A percentile compares a stretch with the other conserved stretches of the same genome.
Conservation (phyloP, 2,888 invertebrate genomes). For the Venusia cambrica region DNA sequence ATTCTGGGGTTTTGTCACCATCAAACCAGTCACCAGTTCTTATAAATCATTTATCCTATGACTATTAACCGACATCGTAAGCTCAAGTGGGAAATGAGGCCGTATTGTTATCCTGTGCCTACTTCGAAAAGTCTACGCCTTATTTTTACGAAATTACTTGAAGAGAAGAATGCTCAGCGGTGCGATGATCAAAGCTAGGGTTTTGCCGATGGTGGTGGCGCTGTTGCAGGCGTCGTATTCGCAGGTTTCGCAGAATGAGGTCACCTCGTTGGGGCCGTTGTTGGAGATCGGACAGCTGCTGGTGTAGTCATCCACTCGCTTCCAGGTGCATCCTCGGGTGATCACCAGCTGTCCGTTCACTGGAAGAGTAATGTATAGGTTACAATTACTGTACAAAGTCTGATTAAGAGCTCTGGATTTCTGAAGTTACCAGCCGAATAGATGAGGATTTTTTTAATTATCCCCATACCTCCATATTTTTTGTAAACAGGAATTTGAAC, state of each 20-base stretch:
- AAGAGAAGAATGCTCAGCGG: conserved; percentile 63
- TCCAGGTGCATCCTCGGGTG: conserved; percentile 82
- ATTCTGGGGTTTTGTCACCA: no score
- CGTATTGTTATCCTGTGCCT: conserved; percentile 5
- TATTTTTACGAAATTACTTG: conserved; percentile 50
- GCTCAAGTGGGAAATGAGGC: no score
- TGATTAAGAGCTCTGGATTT: no score
- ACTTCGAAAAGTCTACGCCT: conserved; percentile 8
- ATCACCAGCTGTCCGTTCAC: conserved; percentile 75
- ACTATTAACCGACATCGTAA: no score
- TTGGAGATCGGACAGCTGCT: conserved; percentile 73
- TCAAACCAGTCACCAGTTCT: no score
- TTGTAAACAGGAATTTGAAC: no score
- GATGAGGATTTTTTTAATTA: no score
- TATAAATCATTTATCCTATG: no score
- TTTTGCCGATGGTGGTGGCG: conserved; percentile 68
- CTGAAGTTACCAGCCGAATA: no score
- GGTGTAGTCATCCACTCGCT: conserved; percentile 74
- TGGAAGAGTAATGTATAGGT: conserved; percentile 48
- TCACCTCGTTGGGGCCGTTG: conserved; percentile 71
- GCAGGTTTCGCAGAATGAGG: conserved; percentile 85
- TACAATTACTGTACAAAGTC: no score
- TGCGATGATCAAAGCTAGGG: conserved; percentile 62
- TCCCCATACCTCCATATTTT: no score
- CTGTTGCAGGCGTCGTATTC: conserved; percentile 85